A percentile compares a stretch with the other conserved stretches of the same genome.
These are phyloP conservation scores for Dipodomys ordii DNA, from an alignment of 2,113 vertebrate species.

Conservation along the genomic window DNA sequence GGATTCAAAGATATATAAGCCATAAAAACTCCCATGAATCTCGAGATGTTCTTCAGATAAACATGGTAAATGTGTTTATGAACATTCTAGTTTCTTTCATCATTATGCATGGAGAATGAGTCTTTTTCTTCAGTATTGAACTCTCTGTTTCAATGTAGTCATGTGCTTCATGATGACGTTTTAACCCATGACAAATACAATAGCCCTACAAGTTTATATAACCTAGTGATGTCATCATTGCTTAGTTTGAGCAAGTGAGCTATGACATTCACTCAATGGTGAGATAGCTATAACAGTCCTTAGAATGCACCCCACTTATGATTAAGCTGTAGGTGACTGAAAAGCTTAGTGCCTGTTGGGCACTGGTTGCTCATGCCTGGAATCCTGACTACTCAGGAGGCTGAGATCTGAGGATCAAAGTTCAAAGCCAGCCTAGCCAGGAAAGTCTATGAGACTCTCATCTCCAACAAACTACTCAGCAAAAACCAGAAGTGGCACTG, in stretches of 20 bases:
- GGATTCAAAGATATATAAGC: neutral
- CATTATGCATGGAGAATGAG: neutral
- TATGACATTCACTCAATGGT: neutral
- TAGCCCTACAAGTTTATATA: neutral
- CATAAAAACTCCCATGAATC: neutral
- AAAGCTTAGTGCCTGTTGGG: too few species aligned
- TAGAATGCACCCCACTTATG: too few species aligned
- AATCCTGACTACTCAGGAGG: too few species aligned
- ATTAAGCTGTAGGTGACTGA: too few species aligned
- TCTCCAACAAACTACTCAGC: too few species aligned
- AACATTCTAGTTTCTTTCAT: conserved; percentile 26
- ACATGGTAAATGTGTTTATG: conserved; percentile 12
- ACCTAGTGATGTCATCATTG: neutral
- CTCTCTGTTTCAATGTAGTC: neutral
- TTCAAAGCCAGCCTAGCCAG: too few species aligned
- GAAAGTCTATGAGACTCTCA: too few species aligned
- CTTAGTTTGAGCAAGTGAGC: neutral
- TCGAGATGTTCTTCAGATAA: conserved; percentile 55
- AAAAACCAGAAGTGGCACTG: too few species aligned
- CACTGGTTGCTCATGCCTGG: too few species aligned
- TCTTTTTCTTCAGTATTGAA: conserved; percentile 47
- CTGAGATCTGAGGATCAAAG: too few species aligned
- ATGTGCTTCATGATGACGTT: neutral
- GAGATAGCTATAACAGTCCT: neutral
- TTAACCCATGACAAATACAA: neutral